Evolutionary conservation across 2,113 vertebrate species (phyloP), one percentile per base, ranked within the genome.

Genomic region (Bujurquina vittata): DNA sequence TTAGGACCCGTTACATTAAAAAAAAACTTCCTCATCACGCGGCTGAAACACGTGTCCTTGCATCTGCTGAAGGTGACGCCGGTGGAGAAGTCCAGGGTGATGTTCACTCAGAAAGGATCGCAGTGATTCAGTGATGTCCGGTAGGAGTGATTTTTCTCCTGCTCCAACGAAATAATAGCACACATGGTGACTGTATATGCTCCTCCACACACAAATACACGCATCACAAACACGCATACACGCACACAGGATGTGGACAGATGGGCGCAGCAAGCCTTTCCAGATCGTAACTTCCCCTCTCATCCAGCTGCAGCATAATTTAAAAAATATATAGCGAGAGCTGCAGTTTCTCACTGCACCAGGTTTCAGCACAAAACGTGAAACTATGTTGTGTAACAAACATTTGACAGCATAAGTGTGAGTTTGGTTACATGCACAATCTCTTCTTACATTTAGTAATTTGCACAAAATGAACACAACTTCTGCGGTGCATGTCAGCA

Each of bases 191-290:
- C 17, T 10, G 23, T 60, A 22, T 22, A 11, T 12, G 10, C 60
- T 23, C 1, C 23, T 20, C 23, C 52, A 65, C 60, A 29, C 49
- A 54, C 43, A 73, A 14, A 29, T 1, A 1, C 8, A 31, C 18
- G 2, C 35, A 23, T 37, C 35, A 49, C 10, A 65, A 14, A 62
- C 55, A 37, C 55, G 26, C 15, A n/a, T 26, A 77, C 11, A 23
- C 55, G 29, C 12, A 55, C 46, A 65, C 20, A 75, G 12, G 43
- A 73, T 58, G 43, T 43, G 63, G 80, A 60, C 77, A 65, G 83
- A 89, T 74, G 77, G 78, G 60, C 69, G 29, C 46, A 69, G 40
- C 10, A 9, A 75, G 73, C 40, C 57, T 81, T 88, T 84, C 75
- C 37, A 4, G 74, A 80, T 88, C 75, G 80, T 4, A 8, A 63